Evolutionary conservation across 92 coral and sea anemone genomes (phyloP).

Genomic region (Ricordea florida): DNA sequence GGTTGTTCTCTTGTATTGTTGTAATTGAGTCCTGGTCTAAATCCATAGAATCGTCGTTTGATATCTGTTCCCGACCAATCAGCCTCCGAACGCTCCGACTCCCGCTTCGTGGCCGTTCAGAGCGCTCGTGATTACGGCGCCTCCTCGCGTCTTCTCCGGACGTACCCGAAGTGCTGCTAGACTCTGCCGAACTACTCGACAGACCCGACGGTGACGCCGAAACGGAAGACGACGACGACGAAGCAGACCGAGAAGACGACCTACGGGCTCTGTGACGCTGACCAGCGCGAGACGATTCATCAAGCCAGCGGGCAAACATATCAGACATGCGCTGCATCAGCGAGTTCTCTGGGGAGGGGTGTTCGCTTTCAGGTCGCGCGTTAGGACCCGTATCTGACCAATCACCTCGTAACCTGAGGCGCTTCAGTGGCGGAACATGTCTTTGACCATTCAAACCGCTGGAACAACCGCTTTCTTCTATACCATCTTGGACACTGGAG

Average conservation of each 20-base stretch:
- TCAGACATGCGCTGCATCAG: constrained; percentile 98
- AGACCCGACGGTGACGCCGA: constrained; percentile 51
- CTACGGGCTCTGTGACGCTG: constrained; percentile 76
- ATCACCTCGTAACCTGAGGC: constrained; percentile 96
- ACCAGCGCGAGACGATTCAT: constrained; percentile 89
- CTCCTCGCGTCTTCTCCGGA: constrained; percentile 44
- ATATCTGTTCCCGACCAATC: no score
- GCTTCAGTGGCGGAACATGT: constrained; percentile 82
- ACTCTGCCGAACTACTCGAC: constrained; percentile 68
- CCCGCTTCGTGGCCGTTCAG: constrained; percentile 11
- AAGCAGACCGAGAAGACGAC: constrained; percentile 33
- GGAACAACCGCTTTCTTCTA: constrained; percentile 49
- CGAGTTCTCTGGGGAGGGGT: constrained; percentile 75
- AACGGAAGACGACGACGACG: constrained; percentile 56
- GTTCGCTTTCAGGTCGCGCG: constrained; percentile 98
- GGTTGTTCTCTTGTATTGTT: constrained; percentile 1
- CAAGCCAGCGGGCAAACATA: constrained; percentile 96
- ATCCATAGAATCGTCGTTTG: constrained; percentile 3
- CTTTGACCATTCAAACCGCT: constrained; percentile 52
- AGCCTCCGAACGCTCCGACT: no score
- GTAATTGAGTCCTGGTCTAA: constrained; percentile 9
- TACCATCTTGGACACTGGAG: constrained; percentile 13
- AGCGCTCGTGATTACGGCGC: constrained; percentile 7
- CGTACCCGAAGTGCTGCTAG: constrained; percentile 37
- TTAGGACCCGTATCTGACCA: constrained; percentile 99